Percentiles rank a stretch among this genome's conserved stretches.
Evolutionary conservation across 2,113 vertebrate species (phyloP).

Genomic region (Edolisoma coerulescens): DNA sequence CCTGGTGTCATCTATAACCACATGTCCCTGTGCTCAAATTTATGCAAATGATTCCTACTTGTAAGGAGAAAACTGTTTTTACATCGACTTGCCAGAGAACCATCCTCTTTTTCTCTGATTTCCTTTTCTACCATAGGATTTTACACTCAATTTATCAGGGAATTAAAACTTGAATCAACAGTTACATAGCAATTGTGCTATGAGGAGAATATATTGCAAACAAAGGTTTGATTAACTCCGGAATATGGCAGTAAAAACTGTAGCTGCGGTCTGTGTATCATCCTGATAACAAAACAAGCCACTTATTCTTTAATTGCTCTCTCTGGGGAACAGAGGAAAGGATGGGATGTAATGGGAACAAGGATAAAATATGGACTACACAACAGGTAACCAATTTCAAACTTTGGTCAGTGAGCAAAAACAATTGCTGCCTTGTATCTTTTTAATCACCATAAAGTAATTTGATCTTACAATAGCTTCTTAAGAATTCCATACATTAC

Average conservation of each 20-base stretch:
- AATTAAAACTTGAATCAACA: slow-evolving; percentile 16
- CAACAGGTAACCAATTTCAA: not conserved
- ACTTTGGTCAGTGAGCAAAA: not conserved
- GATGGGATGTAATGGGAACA: not conserved
- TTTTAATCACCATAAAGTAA: not conserved
- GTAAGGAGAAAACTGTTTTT: not conserved
- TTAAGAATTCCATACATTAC: not conserved
- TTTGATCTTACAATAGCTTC: not conserved
- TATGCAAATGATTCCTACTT: not conserved
- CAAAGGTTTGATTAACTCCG: slow-evolving; percentile 4
- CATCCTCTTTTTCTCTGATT: not conserved
- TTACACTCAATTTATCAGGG: slow-evolving; percentile 10
- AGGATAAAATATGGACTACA: not conserved
- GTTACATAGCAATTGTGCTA: not conserved
- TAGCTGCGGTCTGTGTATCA: not conserved
- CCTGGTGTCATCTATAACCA: not conserved
- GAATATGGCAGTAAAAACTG: not conserved
- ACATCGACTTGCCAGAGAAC: not conserved
- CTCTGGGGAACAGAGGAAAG: not conserved
- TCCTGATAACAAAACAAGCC: not conserved
- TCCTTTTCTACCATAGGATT: not conserved
- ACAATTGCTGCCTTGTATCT: not conserved
- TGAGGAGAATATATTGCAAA: not conserved
- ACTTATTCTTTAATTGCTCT: not conserved
- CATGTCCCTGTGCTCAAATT: not conserved